Evolutionary conservation across 2,113 vertebrate genomes (phyloP), one percentile per base, ranked within the genome.

Genomic region (Gasterosteus nipponicus): DNA sequence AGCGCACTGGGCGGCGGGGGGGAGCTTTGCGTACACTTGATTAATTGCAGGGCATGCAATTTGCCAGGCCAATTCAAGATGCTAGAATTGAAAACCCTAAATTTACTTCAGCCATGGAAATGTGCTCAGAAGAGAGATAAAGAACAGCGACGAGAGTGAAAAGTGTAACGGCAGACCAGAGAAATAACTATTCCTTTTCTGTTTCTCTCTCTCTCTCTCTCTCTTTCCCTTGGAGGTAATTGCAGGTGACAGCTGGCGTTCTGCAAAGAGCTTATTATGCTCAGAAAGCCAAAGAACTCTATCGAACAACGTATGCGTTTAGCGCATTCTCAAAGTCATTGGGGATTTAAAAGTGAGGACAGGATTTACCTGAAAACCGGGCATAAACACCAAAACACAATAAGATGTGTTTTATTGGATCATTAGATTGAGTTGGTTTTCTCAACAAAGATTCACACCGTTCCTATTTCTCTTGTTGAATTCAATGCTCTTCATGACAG

Each of bases 211-310:
- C 42, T 46, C 44, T 54, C 19, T 31, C 46, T 41, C 31, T 54
- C 60, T 42, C 53, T 66, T 42, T 68, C 58, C 47, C 77, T 78
- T 54, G 3, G 62, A 84, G 39, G 70, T 89, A 90, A 90, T 84
- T 91, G 85, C 82, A 90, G 86, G 85, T 89, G 90, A 87, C 86
- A 89, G 89, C 83, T 91, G 79, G 75, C 75, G 70, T 79, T 86
- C 66, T 86, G 69, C 35, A 59, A 69, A 86, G 77, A 31, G 84
- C 86, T 82, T 74, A 85, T 90, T 89, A 84, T 19, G 69, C 69
- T 82, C 77, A 78, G 81, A 86, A 87, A 90, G 89, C 87, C 73
- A 67, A 77, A 77, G 90, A 74, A 69, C 80, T 79, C 56, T 84
- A 71, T 83, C 73, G 87, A 87, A 91, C 86, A 90, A 88, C 87